Evolutionary conservation across 2,113 vertebrate species (phyloP).

Genomic region (Verasper variegatus): DNA sequence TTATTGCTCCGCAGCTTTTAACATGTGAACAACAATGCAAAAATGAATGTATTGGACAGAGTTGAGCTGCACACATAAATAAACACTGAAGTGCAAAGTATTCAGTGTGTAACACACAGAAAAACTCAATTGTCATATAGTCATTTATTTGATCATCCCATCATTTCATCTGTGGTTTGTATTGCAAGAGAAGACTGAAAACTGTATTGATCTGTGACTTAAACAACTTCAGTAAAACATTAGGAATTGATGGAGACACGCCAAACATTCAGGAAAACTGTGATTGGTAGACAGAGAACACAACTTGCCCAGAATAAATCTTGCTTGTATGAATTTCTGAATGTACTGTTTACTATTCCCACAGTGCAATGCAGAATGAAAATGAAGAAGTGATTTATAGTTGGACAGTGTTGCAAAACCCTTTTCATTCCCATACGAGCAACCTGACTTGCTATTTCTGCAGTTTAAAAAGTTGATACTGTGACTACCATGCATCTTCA

Average conservation of each 20-base stretch:
- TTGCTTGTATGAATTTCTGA: conserved; percentile 1
- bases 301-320: background rate
- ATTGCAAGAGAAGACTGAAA: too few relatives aligned
- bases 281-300: background rate
- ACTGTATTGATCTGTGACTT: background rate
- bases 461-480: too few relatives aligned
- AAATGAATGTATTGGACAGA: background rate
- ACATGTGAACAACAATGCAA: background rate
- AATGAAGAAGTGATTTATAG: background rate
- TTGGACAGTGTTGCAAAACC: background rate
- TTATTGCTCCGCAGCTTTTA: too few relatives aligned
- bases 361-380: background rate
- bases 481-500: too few relatives aligned
- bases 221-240: background rate
- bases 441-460: too few relatives aligned
- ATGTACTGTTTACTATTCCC: background rate
- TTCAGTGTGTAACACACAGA: background rate
- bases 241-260: background rate
- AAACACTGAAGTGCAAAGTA: background rate
- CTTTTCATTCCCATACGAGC: too few relatives aligned
- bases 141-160: too few relatives aligned
- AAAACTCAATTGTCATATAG: background rate
- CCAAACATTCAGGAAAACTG: background rate
- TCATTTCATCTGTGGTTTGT: too few relatives aligned
- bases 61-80: background rate